Evolutionary conservation across 2,888 invertebrate species (phyloP), one percentile per base, ranked within the genome.

Genomic region (Rotaria macrura): DNA sequence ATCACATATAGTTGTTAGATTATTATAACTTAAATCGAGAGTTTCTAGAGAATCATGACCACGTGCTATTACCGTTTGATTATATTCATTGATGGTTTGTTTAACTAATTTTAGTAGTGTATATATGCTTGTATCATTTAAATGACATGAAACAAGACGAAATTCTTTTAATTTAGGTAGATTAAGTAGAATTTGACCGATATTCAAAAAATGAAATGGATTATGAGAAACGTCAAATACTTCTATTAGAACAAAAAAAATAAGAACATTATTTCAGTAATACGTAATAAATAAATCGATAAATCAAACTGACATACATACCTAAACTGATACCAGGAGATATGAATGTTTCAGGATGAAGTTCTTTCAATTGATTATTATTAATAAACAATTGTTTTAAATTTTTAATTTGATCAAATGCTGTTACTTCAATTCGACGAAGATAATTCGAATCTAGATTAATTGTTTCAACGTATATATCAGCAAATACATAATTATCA

Each of bases 361-460:
- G n/a, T 43, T 79, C 79, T 79, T 79, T 43, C 9, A 79, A n/a
- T 43, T 79, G 79, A 79, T 79, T 79, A n/a, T 79, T 7, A 79
- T 43, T 79, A 25, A 79, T 43, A 43, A 7, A 43, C 43, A 79
- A 43, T 79, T 79, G 20, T 79, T 79, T 79, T 79, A 79, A 79
- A 79, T 79, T 79, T 79, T 79, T 79, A n/a, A 79, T 79, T 20
- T 40, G n/a, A 43, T 79, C 79, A 79, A 79, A 79, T 79, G 79
- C 79, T 40, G 79, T 79, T 79, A 14, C 9, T 12, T 79, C 79
- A 79, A 79, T 79, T 25, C 43, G 79, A 43, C 79, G 79, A 14
- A 79, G 25, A 79, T 79, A 79, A 43, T 79, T 79, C 14, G 40
- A 25, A 43, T 23, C n/a, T 43, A 79, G 43, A 79, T n/a, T 43